Evolutionary conservation across 2,797 vertebrate species (phyloP), one percentile per base, ranked within the genome.

Genomic region (Enteromius trimaculatus): DNA sequence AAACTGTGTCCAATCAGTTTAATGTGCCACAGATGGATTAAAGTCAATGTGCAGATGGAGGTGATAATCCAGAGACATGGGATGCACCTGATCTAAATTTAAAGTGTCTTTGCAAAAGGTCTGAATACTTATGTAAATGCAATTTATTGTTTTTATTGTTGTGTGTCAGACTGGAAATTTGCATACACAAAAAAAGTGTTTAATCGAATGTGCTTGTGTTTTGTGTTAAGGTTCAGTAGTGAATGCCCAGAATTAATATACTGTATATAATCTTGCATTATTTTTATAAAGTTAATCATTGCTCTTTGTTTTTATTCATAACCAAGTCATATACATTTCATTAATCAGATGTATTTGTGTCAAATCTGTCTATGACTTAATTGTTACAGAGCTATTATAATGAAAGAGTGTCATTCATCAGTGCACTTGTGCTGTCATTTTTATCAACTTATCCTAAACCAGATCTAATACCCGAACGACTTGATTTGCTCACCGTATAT

Each of bases 391-490:
- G 14, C 13, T 29, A 7, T 62, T 29, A 62, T 29, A 29, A 29
- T 62, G 26, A 62, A 62, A 29, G 60, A 29, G 26, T 62, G 60
- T 62, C 60, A 62, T 62, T 62, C 60, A 16, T 62, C 26, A 16
- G 58, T 62, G n/a, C 55, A 13, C 55, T 60, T 60, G n/a, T 60
- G 60, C 60, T 62, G 23, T 29, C 26, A 62, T 62, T 62, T 62
- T 13, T 29, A 29, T 7, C 13, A 29, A 14, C 11, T 26, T 29
- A 29, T 29, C 5, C 58, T 62, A 29, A 29, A 62, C 13, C 60
- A 29, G 60, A 62, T 29, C 60, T 29, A 29, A 26, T 26, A 5
- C 55, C n/a, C 26, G 11, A 60, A 62, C 23, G 26, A 11, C 5
- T 62, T n/a, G 19, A n/a, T 55, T 55, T 10, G n/a, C 21, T 21